Evolutionary conservation across 2,888 invertebrate species (phyloP), one percentile per base, ranked within the genome.

Genomic region (Pandemis corylana): DNA sequence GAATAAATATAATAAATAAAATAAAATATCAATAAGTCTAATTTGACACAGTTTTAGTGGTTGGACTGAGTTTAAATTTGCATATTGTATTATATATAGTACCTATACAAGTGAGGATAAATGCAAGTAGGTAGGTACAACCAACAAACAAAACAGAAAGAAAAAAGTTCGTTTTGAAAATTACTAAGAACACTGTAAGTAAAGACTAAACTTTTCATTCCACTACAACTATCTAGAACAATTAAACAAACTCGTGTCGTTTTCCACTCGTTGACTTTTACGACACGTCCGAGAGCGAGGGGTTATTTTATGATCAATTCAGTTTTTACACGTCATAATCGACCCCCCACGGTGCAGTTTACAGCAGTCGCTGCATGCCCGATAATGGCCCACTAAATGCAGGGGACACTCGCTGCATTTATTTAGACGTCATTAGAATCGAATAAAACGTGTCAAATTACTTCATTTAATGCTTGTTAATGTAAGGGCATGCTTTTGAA

Each of bases 381-480:
- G 49, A 7, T 66, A 51, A n/a, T 61, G 5, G 41, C 4, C 13
- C n/a, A 56, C 2, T 66, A 53, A 74, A 69, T 61, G 65, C 69
- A 70, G 69, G 74, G 74, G 69, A 70, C 74, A 65, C 59, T 66
- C 67, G 51, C 51, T 69, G 74, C 74, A 70, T 64, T 74, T 70
- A 74, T 69, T 74, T 53, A 53, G 51, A 41, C 51, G 65, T 66
- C 74, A 74, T 74, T 74, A 74, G 61, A 74, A 74, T 61, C 65
- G n/a, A 65, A 65, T 74, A 74, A 74, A 74, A 74, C 74, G 74
- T 74, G 74, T 74, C 74, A 70, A 74, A 70, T 20, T 49, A 46
- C 42, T 69, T 51, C 53, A 59, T 65, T 69, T 51, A 51, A 56
- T 65, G 64, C 28, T 13, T 49, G 65, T 65, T 36, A 2, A 10